Conservation (phyloP, 1,140 invertebrate species). For the Penaeus vannamei region DNA sequence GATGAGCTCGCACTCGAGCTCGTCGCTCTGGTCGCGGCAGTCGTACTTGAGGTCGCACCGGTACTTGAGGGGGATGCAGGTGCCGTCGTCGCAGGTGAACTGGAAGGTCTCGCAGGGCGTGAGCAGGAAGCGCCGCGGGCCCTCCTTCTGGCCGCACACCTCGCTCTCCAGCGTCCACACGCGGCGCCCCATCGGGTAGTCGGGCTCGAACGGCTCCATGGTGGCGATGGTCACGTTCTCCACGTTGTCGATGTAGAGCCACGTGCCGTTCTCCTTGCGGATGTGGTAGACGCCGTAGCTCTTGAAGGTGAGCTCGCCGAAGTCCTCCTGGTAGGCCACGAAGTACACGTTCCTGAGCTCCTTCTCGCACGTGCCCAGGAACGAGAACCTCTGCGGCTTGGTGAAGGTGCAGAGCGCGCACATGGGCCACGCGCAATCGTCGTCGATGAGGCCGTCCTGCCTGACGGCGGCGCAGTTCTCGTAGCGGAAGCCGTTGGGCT, state of each 20-base stretch:
- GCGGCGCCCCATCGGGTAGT: conserved; percentile 41
- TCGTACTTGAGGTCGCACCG: conserved; percentile 61
- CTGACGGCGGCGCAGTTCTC: conserved; percentile 57
- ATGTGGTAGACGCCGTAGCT: conserved; percentile 65
- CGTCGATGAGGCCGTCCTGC: conserved; percentile 55
- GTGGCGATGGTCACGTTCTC: conserved; percentile 37
- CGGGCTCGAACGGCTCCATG: conserved; percentile 41
- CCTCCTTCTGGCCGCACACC: conserved; percentile 34
- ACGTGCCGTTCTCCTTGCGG: conserved; percentile 48
- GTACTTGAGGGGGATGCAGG: conserved; percentile 42
- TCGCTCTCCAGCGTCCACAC: conserved; percentile 8
- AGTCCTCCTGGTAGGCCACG: conserved; percentile 59
- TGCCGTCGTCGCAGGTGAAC: conserved; percentile 50
- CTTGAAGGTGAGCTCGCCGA: conserved; percentile 54
- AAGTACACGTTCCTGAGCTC: conserved; percentile 65
- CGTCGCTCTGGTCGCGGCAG: conserved; percentile 56
- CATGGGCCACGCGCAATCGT: conserved; percentile 50
- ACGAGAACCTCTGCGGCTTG: conserved; percentile 49
- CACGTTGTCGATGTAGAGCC: conserved; percentile 50
- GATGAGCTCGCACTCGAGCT: conserved; percentile 58
- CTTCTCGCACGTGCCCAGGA: conserved; percentile 60
- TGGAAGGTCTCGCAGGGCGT: conserved; percentile 31
- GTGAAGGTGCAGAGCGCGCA: conserved; percentile 64
- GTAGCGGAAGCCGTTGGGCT: conserved; percentile 61
- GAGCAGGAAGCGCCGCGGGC: conserved; percentile 22